Percentiles rank a stretch among this genome's conserved stretches.
These are phyloP conservation scores for Aegotheles bennettii DNA, from an alignment of 2,113 vertebrate species.

Conservation along the genomic window DNA sequence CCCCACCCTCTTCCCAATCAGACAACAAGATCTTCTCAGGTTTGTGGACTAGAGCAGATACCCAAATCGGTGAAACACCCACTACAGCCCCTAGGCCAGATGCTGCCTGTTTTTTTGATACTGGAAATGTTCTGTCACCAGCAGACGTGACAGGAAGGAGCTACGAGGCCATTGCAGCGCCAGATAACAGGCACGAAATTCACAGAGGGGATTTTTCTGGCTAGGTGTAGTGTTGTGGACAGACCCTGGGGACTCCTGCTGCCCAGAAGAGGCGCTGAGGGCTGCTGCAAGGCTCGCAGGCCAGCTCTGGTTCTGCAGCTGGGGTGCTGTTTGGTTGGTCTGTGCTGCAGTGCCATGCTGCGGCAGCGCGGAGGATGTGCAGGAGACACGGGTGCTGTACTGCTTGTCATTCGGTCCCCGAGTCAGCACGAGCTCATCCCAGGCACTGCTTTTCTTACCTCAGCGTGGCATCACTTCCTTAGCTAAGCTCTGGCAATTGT, in stretches of 20 bases:
- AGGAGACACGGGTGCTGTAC: not conserved
- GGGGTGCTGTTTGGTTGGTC: not conserved
- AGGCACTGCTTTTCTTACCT: not conserved
- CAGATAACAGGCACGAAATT: not conserved
- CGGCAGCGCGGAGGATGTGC: no score
- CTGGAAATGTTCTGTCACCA: not conserved
- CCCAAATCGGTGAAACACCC: not conserved
- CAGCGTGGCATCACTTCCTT: not conserved
- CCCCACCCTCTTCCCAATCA: not conserved
- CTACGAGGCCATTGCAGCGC: accelerated
- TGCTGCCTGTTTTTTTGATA: not conserved
- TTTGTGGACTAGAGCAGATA: not conserved
- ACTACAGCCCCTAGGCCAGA: no score
- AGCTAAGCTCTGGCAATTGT: not conserved
- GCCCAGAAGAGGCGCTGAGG: not conserved
- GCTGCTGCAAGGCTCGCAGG: accelerated
- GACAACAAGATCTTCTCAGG: not conserved
- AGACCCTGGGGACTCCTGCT: not conserved
- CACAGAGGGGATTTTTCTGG: no score
- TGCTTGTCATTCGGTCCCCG: not conserved
- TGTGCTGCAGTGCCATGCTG: not conserved
- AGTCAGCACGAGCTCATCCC: accelerated
- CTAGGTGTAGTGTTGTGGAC: not conserved
- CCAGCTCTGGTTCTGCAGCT: not conserved
- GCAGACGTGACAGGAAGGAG: not conserved